Base-by-base conservation (phyloP, 2,888 invertebrate species). In the Fragum whitleyi region DNA sequence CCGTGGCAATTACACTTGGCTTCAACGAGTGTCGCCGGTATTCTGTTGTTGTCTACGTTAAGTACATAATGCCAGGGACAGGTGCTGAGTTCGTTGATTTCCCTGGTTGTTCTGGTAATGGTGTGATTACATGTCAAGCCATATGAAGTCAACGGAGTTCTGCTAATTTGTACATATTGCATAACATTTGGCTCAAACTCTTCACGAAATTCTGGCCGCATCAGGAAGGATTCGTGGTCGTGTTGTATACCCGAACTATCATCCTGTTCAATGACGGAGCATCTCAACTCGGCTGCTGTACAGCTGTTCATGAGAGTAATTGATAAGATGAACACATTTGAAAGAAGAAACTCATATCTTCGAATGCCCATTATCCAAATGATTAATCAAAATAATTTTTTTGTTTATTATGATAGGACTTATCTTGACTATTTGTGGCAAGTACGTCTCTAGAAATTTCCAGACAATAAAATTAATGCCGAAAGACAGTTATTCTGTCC, bases 21-120 rank as follows among this genome's bases (percentile, higher is more conserved):
- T 28, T 75, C 75, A 9, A 75, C 47, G 0, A 75, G 21, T 14
- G 36, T 29, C 42, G 21, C 19, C 23, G 75, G 75, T 23, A 69
- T 23, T n/a, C 75, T 26, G 36, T 75, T 75, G 16, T 28, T 39
- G 59, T 75, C 75, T 19, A 11, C 21, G 61, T 75, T 75, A 0
- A 75, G 19, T 7, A 75, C 69, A 39, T 75, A 69, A 47, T 69
- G 69, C 75, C 68, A 75, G 2, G 68, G 68, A 42, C 75, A 75
- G 11, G 32, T 69, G 6, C 67, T 67, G 7, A 29, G 32, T 23
- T n/a, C 1, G 26, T 67, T 36, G 19, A 53, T 28, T 19, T 21
- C 9, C 6, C 5, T 9, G 6, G 36, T n/a, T 16, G 32, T 2
- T 16, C 9, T 36, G 14, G 47, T 42, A 7, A 21, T 28, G 3